Conservation (phyloP, 2,113 vertebrate species). For the Myodes glareolus region DNA sequence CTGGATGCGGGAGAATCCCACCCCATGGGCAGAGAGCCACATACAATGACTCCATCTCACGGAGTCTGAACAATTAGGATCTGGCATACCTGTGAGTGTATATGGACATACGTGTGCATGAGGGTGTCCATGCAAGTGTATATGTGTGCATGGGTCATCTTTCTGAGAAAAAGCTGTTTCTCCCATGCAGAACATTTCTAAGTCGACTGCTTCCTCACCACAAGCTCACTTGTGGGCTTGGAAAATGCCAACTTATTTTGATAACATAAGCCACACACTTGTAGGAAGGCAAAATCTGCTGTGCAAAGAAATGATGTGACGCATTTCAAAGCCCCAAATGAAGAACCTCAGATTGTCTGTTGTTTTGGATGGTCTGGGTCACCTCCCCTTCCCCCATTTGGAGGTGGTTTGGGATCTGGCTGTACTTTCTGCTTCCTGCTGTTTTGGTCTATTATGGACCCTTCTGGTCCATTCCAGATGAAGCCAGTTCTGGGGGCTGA, state of each 20-base stretch:
- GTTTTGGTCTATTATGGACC: constrained; percentile 1
- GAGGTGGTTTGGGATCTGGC: constrained; percentile 31
- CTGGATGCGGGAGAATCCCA: not conserved
- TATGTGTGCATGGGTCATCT: not conserved
- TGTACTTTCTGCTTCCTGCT: constrained; percentile 57
- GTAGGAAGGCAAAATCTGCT: constrained; percentile 65
- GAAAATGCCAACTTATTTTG: constrained; percentile 74
- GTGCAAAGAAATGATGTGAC: constrained; percentile 67
- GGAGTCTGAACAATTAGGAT: not conserved
- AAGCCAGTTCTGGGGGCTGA: constrained; percentile 13
- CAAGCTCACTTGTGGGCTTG: not conserved
- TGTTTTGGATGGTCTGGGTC: constrained; percentile 53
- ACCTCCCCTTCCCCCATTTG: not conserved
- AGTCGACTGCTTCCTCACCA: constrained; percentile 15
- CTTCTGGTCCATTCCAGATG: constrained; percentile 63
- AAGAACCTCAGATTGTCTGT: constrained; percentile 67
- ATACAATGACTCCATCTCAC: not conserved
- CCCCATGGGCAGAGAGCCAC: not conserved
- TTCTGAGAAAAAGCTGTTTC: not conserved
- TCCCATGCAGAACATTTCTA: constrained; percentile 34
- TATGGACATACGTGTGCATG: too few relatives aligned
- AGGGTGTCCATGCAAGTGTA: not conserved
- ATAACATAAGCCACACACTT: constrained; percentile 56
- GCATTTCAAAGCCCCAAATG: constrained; percentile 61
- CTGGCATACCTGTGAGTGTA: not conserved